Conservation (phyloP, 2,888 invertebrate genomes). For the Leptinotarsa peninsularis region DNA sequence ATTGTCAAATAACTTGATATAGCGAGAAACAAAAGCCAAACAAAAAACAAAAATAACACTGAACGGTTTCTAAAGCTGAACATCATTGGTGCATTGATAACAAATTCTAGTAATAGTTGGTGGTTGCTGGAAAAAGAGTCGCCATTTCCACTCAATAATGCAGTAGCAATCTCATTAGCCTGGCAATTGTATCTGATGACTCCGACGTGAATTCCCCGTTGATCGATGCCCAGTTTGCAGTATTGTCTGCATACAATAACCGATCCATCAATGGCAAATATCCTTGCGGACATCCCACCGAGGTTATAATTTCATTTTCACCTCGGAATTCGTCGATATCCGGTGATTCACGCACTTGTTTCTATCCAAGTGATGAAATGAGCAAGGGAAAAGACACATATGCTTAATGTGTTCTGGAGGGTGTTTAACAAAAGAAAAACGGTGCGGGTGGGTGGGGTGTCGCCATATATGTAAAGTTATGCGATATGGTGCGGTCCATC, state of each 20-base stretch:
- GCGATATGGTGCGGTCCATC: slow-evolving; percentile 47
- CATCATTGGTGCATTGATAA: too few relatives aligned
- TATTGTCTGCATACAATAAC: slow-evolving; percentile 45
- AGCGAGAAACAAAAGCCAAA: too few relatives aligned
- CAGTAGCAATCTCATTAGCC: slow-evolving; percentile 30
- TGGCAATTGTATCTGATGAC: slow-evolving; percentile 33
- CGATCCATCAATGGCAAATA: slow-evolving; percentile 48
- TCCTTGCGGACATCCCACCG: slow-evolving; percentile 36
- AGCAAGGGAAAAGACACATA: slow-evolving; percentile 60
- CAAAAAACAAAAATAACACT: too few relatives aligned
- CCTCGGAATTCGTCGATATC: slow-evolving; percentile 31
- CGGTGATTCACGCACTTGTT: slow-evolving; percentile 48
- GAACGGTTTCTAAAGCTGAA: too few relatives aligned
- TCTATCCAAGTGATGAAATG: slow-evolving; percentile 41
- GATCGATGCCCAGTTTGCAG: slow-evolving; percentile 24
- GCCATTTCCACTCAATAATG: slow-evolving; percentile 24
- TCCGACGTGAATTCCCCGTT: slow-evolving; percentile 7
- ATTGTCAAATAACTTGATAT: too few relatives aligned
- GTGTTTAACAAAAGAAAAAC: slow-evolving; percentile 46
- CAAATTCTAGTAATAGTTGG: too few relatives aligned
- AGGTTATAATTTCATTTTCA: slow-evolving; percentile 47
- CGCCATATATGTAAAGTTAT: slow-evolving; percentile 53
- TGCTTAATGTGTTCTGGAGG: slow-evolving; percentile 59
- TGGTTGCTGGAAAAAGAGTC: not conserved
- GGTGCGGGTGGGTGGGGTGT: slow-evolving; percentile 31